These are phyloP conservation scores for Phacellophora camtschatica DNA, from an alignment of 30 jellyfish, hydroid and myxozoan species.

Conservation along the genomic window DNA sequence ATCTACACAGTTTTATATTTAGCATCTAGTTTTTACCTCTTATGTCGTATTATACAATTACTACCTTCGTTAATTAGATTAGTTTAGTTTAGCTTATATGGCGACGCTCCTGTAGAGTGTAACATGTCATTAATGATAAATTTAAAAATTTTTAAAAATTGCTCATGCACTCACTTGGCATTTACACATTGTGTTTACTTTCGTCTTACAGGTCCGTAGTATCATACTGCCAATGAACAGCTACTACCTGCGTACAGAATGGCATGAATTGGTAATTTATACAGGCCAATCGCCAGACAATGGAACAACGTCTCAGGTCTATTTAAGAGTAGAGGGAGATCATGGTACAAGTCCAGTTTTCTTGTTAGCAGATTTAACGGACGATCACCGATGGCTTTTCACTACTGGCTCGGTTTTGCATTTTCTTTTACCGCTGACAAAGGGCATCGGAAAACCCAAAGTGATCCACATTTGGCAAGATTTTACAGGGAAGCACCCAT, in stretches of 20 bases:
- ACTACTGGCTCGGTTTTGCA: background rate
- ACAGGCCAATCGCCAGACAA: background rate
- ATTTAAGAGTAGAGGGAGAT: background rate
- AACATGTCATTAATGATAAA: too few species aligned
- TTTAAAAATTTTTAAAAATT: too few species aligned
- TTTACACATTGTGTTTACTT: too few species aligned
- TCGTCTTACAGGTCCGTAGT: constrained; percentile 36
- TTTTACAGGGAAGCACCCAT: constrained; percentile 34
- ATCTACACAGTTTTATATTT: too few species aligned
- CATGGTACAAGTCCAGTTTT: constrained; percentile 20
- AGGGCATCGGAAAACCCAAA: constrained; percentile 24
- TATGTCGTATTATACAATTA: too few species aligned
- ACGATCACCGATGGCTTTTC: background rate
- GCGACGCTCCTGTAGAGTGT: too few species aligned
- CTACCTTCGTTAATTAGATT: too few species aligned
- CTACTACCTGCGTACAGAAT: background rate
- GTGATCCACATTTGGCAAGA: constrained; percentile 63
- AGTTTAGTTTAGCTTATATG: too few species aligned
- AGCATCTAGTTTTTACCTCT: too few species aligned
- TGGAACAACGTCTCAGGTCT: constrained; percentile 47
- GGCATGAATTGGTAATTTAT: constrained; percentile 30
- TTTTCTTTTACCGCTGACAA: constrained; percentile 14
- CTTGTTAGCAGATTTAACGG: background rate
- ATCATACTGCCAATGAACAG: constrained; percentile 51
- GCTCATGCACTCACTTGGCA: too few species aligned